These are phyloP conservation scores for Monoplex corrugatus DNA, from an alignment of 2,888 invertebrate genomes.

Conservation along the genomic window DNA sequence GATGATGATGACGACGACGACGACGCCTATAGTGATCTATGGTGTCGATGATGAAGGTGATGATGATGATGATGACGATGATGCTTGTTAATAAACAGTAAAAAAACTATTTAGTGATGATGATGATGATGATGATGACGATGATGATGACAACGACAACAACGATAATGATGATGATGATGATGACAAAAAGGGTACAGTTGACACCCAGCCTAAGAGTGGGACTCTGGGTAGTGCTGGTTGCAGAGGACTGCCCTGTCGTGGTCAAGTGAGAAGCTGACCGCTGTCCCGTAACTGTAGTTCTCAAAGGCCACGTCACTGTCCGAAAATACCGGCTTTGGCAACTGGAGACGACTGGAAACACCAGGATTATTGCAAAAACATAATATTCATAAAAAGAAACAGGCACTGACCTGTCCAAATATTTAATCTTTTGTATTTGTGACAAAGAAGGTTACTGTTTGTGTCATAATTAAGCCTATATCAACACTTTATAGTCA, in stretches of 20 bases:
- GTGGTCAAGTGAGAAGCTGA: neutral
- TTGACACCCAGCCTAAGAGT: neutral
- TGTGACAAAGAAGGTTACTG: no score
- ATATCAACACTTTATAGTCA: no score
- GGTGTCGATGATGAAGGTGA: neutral
- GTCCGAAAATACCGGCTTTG: neutral
- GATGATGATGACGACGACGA: no score
- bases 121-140: neutral
- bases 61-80: neutral
- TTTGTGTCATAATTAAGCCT: no score
- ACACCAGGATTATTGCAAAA: no score
- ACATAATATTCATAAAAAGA: no score
- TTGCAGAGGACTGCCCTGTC: neutral
- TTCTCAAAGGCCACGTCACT: slow-evolving; percentile 19
- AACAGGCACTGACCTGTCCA: no score
- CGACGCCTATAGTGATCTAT: no score
- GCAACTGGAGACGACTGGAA: neutral
- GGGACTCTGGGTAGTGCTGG: neutral
- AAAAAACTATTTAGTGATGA: no score
- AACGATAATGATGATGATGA: neutral
- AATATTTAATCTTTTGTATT: no score
- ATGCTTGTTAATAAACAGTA: no score
- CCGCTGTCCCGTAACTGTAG: neutral
- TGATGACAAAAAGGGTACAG: neutral
- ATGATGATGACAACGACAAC: neutral